phyloP scores from a whole-genome alignment of 2,113 vertebrate species.

The Bubalus kerabau region DNA sequence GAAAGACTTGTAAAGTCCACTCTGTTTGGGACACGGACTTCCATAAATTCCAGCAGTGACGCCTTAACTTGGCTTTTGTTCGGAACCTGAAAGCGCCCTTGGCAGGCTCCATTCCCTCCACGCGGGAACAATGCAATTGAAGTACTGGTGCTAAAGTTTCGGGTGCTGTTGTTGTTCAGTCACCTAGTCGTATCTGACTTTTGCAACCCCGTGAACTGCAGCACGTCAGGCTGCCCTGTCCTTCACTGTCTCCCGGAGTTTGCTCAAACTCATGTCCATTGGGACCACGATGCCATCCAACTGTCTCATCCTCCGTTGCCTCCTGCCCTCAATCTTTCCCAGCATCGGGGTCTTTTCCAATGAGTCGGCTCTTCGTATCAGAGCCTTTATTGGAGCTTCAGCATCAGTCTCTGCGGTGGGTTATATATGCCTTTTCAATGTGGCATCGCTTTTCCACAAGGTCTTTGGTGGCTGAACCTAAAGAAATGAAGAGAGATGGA shows the following conservation, averaged over 20 bases:
- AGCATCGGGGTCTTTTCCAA: not conserved
- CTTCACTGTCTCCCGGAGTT: not conserved
- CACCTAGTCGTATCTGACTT: not conserved
- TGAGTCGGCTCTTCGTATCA: not conserved
- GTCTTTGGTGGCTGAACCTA: not conserved
- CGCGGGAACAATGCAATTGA: rapidly evolving
- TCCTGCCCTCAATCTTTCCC: not conserved
- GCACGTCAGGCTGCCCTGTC: not conserved
- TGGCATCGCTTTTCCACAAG: not conserved
- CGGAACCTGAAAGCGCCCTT: not conserved
- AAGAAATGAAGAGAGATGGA: not conserved
- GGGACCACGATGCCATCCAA: not conserved
- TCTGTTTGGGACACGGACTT: not conserved
- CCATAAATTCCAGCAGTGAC: not conserved
- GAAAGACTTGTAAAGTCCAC: not conserved
- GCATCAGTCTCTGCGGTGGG: not conserved
- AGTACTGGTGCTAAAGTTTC: not conserved
- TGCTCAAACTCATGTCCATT: not conserved
- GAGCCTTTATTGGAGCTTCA: not conserved
- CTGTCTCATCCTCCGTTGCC: not conserved
- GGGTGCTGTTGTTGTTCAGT: not conserved
- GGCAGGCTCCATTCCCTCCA: not conserved
- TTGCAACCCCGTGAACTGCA: not conserved
- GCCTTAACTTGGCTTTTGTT: not conserved
- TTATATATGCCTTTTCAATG: not conserved